Evolutionary conservation across 2,888 invertebrate genomes (phyloP).

Genomic region (Thera obeliscata): DNA sequence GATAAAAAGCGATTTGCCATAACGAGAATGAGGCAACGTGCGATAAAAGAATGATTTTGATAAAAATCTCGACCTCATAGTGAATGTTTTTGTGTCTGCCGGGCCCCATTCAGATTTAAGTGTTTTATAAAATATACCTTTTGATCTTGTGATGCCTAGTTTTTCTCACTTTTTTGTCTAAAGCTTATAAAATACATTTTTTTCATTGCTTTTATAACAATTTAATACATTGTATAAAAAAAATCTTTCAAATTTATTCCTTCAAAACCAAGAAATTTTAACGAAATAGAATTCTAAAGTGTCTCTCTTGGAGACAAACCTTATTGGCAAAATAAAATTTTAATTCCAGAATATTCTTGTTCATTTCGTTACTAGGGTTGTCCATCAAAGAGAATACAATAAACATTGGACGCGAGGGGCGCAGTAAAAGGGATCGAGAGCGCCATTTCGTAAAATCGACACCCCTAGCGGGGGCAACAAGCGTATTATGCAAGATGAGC

Average conservation of each 20-base stretch:
- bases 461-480: slow-evolving; percentile 38
- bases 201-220: neutral
- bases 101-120: too few species aligned
- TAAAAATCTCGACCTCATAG: too few species aligned
- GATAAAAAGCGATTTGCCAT: too few species aligned
- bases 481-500: slow-evolving; percentile 22
- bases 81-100: too few species aligned
- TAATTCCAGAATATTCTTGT: slow-evolving; percentile 34
- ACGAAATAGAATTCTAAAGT: slow-evolving; percentile 21
- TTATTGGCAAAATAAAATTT: slow-evolving; percentile 32
- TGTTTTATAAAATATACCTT: too few species aligned
- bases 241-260: too few species aligned
- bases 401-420: slow-evolving; percentile 43
- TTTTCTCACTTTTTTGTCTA: too few species aligned
- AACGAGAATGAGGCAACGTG: too few species aligned
- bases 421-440: slow-evolving; percentile 41
- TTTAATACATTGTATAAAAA: neutral
- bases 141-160: too few species aligned
- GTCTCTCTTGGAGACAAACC: slow-evolving; percentile 12
- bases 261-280: slow-evolving; percentile 2
- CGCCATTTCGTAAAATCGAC: slow-evolving; percentile 48
- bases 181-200: too few species aligned
- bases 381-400: slow-evolving; percentile 46
- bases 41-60: too few species aligned
- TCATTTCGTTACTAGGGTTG: slow-evolving; percentile 40